These are phyloP conservation scores for Polia nebulosa DNA, from an alignment of 2,888 invertebrate species.

Conservation along the genomic window DNA sequence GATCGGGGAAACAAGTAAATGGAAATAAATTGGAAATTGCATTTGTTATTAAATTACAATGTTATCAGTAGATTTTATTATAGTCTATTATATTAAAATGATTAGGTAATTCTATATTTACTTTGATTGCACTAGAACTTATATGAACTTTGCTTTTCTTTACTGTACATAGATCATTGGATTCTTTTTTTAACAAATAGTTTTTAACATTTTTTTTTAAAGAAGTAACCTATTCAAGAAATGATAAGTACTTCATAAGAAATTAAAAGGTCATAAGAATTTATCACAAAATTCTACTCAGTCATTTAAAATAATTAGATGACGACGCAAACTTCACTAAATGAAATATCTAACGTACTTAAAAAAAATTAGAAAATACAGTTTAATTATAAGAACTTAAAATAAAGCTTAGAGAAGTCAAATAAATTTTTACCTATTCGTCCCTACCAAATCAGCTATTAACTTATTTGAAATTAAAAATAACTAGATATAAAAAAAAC, in stretches of 20 bases:
- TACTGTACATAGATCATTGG: conserved; percentile 32
- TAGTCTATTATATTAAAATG: conserved; percentile 49
- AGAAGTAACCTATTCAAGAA: neutral
- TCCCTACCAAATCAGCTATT: neutral
- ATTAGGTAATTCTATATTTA: conserved; percentile 38
- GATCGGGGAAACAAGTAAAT: conserved; percentile 16
- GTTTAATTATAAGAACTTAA: neutral
- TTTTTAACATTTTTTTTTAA: neutral
- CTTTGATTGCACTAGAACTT: conserved; percentile 40
- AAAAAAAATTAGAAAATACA: neutral
- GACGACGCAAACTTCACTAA: neutral
- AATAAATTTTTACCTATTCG: neutral
- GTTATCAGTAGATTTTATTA: conserved; percentile 29
- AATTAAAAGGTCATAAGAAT: neutral
- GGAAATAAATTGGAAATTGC: conserved; percentile 28
- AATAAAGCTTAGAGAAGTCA: neutral
- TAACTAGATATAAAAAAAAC: neutral
- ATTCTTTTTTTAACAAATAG: conserved; percentile 8
- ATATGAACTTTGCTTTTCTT: conserved; percentile 19
- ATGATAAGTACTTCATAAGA: neutral
- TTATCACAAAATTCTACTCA: conserved; percentile 36
- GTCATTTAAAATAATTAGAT: conserved; percentile 36
- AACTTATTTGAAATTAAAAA: neutral
- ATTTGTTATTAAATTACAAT: conserved; percentile 41
- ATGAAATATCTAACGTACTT: neutral